A percentile compares a stretch with the other conserved stretches of the same genome.
phyloP scores from a whole-genome alignment of 2,797 vertebrate species.

The Malurus leucopterus region DNA sequence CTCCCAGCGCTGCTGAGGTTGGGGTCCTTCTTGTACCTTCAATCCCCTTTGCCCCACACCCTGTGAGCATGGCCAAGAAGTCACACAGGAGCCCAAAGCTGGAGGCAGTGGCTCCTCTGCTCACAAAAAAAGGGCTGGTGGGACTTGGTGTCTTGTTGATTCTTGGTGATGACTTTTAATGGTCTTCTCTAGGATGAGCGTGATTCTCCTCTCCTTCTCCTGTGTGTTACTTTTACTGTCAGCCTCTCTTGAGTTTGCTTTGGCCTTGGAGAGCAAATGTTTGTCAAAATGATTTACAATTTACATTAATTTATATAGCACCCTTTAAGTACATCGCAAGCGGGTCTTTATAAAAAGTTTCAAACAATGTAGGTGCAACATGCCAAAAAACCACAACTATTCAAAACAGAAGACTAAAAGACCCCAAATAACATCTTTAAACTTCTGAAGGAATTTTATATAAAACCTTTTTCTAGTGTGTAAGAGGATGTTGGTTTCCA shows the following conservation, averaged over 20 bases:
- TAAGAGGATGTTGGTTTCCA: not conserved
- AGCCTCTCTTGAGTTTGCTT: not conserved
- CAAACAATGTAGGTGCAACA: not conserved
- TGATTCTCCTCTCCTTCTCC: not conserved
- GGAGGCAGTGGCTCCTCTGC: not conserved
- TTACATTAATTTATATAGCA: not conserved
- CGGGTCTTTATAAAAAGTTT: not conserved
- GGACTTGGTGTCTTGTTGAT: not conserved
- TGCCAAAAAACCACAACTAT: not conserved
- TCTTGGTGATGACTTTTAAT: not conserved
- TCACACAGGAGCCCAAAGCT: not conserved
- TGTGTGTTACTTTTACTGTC: not conserved
- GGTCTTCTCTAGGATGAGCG: not conserved
- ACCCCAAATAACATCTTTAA: not conserved
- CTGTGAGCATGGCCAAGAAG: not conserved
- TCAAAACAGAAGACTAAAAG: not conserved
- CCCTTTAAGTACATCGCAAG: not conserved
- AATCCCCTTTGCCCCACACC: not conserved
- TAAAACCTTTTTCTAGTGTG: not conserved
- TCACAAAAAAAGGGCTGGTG: not conserved
- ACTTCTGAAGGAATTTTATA: not conserved
- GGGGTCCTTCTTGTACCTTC: not conserved
- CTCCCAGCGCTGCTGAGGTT: accelerated
- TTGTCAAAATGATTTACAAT: not conserved
- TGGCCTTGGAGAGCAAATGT: not conserved